Evolutionary conservation across 1,140 invertebrate genomes (phyloP).

Genomic region (Bicyclus anynana): DNA sequence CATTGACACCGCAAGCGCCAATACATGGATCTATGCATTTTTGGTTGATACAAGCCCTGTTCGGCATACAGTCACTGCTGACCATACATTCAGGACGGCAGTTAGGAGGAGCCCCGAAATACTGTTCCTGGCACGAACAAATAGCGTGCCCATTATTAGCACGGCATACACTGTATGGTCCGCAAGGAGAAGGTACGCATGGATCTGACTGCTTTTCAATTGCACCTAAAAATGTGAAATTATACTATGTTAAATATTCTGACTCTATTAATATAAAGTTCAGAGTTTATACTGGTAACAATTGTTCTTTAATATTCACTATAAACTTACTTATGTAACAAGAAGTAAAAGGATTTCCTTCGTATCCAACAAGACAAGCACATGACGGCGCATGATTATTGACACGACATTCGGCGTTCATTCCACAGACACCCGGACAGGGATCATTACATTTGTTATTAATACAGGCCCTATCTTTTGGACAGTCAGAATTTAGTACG

Average conservation of each 20-base stretch:
- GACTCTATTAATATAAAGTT: background rate
- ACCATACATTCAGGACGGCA: conserved; percentile 87
- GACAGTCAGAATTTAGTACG: conserved; percentile 83
- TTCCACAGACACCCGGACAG: conserved; percentile 81
- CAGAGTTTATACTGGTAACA: background rate
- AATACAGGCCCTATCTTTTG: conserved; percentile 79
- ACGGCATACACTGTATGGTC: conserved; percentile 84
- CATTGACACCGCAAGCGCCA: conserved; percentile 85
- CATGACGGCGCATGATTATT: conserved; percentile 85
- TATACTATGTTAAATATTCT: background rate
- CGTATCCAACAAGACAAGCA: conserved; percentile 81
- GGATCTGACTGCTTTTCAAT: conserved; percentile 78
- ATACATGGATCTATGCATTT: conserved; percentile 88
- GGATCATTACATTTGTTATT: conserved; percentile 83
- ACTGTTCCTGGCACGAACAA: conserved; percentile 83
- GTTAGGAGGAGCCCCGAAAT: conserved; percentile 83
- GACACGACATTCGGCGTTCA: conserved; percentile 83
- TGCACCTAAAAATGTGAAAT: conserved; percentile 45
- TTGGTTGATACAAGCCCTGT: conserved; percentile 84
- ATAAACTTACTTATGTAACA: conserved; percentile 67
- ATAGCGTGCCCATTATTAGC: conserved; percentile 81
- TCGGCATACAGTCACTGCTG: conserved; percentile 84
- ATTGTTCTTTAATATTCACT: background rate
- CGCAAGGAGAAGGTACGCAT: conserved; percentile 83
- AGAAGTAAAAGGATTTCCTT: conserved; percentile 85